Conservation (phyloP, 2,888 invertebrate species). For the Acleris emargana region DNA sequence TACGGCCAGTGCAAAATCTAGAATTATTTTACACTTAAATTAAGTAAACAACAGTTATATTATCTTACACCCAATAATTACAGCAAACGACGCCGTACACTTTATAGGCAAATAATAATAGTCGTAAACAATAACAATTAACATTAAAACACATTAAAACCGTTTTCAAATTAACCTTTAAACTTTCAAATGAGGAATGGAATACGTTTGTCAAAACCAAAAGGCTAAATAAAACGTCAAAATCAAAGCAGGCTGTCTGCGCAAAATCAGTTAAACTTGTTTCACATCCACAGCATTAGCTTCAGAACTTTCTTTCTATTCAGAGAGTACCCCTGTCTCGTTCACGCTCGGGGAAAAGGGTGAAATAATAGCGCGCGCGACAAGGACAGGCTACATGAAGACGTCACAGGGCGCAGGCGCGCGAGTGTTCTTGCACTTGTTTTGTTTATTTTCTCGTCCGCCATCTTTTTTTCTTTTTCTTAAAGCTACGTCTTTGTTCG, state of each 20-base stretch:
- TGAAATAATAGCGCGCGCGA: constrained; percentile 59
- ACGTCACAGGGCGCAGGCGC: constrained; percentile 81
- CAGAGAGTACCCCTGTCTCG: constrained; percentile 60
- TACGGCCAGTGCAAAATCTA: constrained; percentile 1
- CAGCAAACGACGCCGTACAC: background rate
- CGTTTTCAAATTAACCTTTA: constrained; percentile 1
- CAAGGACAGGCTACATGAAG: constrained; percentile 76
- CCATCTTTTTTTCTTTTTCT: constrained; percentile 65
- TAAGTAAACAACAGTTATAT: constrained; percentile 3
- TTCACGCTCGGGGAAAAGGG: constrained; percentile 50
- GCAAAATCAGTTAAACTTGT: constrained; percentile 82
- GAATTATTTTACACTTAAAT: constrained; percentile 17
- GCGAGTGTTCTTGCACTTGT: constrained; percentile 81
- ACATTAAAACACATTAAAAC: background rate
- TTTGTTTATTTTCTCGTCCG: constrained; percentile 78
- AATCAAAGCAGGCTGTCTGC: constrained; percentile 64
- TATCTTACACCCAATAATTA: constrained; percentile 5
- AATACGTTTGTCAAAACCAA: constrained; percentile 22
- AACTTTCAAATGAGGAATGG: constrained; percentile 1
- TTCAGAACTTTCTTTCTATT: constrained; percentile 81
- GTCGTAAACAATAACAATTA: background rate
- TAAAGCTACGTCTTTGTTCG: constrained; percentile 80
- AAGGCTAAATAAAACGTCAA: constrained; percentile 53
- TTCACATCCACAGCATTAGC: constrained; percentile 66
- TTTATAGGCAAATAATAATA: constrained; percentile 3